Percentiles rank a stretch among this genome's conserved stretches.
These are phyloP conservation scores for Tipula helvola DNA, from an alignment of 2,888 invertebrate genomes.

Conservation along the genomic window DNA sequence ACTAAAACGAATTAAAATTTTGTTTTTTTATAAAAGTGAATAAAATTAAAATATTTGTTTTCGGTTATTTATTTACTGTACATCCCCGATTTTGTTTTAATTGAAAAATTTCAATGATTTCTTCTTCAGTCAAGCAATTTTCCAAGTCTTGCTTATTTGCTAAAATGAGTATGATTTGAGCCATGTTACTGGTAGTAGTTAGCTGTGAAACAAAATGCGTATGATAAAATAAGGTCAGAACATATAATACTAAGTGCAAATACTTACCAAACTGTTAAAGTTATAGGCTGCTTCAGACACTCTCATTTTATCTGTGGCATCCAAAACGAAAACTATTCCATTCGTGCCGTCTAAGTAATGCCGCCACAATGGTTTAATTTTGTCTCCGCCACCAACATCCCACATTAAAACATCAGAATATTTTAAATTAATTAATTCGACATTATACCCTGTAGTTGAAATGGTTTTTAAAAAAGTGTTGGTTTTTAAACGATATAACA, in stretches of 20 bases:
- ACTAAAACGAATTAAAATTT: conserved; percentile 9
- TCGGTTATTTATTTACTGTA: background rate
- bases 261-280: background rate
- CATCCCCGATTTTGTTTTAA: background rate
- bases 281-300: background rate
- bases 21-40: background rate
- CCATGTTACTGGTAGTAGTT: background rate
- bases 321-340: background rate
- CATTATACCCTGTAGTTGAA: background rate
- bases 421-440: background rate
- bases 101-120: background rate
- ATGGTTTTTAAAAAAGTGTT: background rate
- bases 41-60: background rate
- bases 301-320: background rate
- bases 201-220: background rate
- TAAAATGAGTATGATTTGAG: background rate
- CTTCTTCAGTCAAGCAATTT: background rate
- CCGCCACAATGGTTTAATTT: background rate
- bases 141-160: background rate
- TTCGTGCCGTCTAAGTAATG: background rate
- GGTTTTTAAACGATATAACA: background rate
- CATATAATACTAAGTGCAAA: background rate
- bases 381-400: background rate
- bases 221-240: background rate
- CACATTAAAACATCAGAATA: background rate